Evolutionary conservation across 2,888 invertebrate species (phyloP).

Genomic region (Drosophila diplacantha): DNA sequence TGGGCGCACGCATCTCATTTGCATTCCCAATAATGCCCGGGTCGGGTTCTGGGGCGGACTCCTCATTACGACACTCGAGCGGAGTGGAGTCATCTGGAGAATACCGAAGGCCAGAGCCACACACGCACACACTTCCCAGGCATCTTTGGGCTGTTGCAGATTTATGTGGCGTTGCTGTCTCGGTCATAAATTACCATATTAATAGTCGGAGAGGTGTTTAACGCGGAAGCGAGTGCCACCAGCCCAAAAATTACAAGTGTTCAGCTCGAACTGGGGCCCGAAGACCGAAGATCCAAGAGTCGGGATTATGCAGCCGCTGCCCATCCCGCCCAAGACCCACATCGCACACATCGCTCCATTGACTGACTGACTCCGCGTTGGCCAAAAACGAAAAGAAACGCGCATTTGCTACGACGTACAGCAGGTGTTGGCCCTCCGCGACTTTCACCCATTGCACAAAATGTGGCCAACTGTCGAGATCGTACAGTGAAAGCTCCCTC

Average conservation of each 20-base stretch:
- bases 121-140: conserved; percentile 28
- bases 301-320: conserved; percentile 3
- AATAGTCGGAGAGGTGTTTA: conserved; percentile 54
- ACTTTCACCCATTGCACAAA: conserved; percentile 60
- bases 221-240: conserved; percentile 38
- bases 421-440: conserved; percentile 41
- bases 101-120: neutral
- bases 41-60: conserved; percentile 1
- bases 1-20: conserved; percentile 53
- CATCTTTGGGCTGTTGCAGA: conserved; percentile 27
- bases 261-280: neutral
- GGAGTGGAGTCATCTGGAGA: neutral
- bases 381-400: conserved; percentile 28
- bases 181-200: conserved; percentile 54
- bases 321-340: neutral
- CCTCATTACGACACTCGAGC: conserved; percentile 41
- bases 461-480: conserved; percentile 22
- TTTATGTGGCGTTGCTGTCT: conserved; percentile 46
- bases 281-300: neutral
- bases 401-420: conserved; percentile 25
- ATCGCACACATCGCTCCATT: conserved; percentile 12
- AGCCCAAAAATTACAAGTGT: conserved; percentile 3
- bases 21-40: conserved; percentile 44
- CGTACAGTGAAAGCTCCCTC: conserved; percentile 21
- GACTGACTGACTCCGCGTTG: conserved; percentile 23